Percentiles rank a stretch among this genome's conserved stretches.
These are phyloP conservation scores for Epizoanthus ramosus DNA, from an alignment of 92 coral and sea anemone genomes.

Conservation along the genomic window DNA sequence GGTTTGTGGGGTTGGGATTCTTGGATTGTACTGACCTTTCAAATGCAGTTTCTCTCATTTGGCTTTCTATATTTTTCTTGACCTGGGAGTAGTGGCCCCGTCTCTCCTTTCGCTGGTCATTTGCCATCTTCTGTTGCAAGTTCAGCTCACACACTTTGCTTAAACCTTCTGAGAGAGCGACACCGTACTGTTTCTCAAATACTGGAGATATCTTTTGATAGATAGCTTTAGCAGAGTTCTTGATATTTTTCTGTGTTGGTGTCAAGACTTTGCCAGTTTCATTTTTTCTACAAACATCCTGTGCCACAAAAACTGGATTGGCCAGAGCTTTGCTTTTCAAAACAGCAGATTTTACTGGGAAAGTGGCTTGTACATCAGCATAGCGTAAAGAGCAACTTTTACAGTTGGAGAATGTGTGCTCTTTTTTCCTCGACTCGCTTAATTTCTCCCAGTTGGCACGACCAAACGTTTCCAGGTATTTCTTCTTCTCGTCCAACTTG, in stretches of 20 bases:
- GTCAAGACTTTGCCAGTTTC: not conserved
- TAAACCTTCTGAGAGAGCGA: too few relatives aligned
- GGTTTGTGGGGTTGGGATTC: too few relatives aligned
- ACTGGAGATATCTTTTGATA: not conserved
- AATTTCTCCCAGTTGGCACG: slow-evolving; percentile 39
- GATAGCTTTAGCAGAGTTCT: not conserved
- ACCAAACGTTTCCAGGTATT: slow-evolving; percentile 34
- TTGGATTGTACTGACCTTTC: too few relatives aligned
- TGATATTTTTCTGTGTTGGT: not conserved
- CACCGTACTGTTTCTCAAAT: not conserved
- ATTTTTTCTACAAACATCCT: slow-evolving; percentile 22
- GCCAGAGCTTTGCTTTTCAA: slow-evolving; percentile 24
- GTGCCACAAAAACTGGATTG: slow-evolving; percentile 32
- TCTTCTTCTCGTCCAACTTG: slow-evolving; percentile 13
- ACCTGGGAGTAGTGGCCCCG: too few relatives aligned
- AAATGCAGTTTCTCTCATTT: too few relatives aligned
- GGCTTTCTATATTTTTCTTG: too few relatives aligned
- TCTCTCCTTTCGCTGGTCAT: too few relatives aligned
- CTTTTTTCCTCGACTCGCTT: slow-evolving; percentile 18
- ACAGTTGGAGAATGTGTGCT: slow-evolving; percentile 49
- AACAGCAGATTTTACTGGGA: too few relatives aligned
- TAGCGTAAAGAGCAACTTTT: slow-evolving; percentile 44
- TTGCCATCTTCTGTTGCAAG: too few relatives aligned
- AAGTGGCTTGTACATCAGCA: too few relatives aligned
- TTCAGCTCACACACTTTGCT: too few relatives aligned